Percentiles rank a stretch among this genome's conserved stretches.
phyloP scores from a whole-genome alignment of 2,888 invertebrate genomes.

The Patella depressa region DNA sequence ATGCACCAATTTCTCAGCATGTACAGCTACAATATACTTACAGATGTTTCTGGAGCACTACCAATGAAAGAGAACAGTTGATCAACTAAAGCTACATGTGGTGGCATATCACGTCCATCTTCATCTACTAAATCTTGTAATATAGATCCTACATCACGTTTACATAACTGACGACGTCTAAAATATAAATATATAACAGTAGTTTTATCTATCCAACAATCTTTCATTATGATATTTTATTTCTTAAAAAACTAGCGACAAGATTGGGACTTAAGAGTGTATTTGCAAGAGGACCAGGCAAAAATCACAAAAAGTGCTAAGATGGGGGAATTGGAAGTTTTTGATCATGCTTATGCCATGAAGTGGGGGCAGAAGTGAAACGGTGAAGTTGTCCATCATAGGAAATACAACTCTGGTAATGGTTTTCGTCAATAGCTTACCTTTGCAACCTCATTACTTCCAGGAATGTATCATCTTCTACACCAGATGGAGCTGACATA shows the following conservation, averaged over 20 bases:
- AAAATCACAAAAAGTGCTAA: too few relatives aligned
- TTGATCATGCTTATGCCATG: too few relatives aligned
- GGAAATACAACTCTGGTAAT: too few relatives aligned
- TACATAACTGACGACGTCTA: constrained; percentile 56
- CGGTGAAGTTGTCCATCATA: too few relatives aligned
- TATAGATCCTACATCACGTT: constrained; percentile 53
- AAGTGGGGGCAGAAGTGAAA: too few relatives aligned
- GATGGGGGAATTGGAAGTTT: too few relatives aligned
- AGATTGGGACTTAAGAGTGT: too few relatives aligned
- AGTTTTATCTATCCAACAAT: too few relatives aligned
- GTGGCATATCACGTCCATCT: constrained; percentile 56
- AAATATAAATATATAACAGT: neutral
- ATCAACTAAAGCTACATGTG: constrained; percentile 66
- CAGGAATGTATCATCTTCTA: constrained; percentile 61
- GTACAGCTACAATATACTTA: constrained; percentile 41
- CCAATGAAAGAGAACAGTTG: constrained; percentile 70
- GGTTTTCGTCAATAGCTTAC: constrained; percentile 31
- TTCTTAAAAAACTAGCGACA: too few relatives aligned
- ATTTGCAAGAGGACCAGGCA: too few relatives aligned
- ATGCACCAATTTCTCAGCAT: too few relatives aligned
- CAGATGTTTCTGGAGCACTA: constrained; percentile 68
- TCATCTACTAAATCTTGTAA: constrained; percentile 64
- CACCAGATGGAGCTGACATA: constrained; percentile 64
- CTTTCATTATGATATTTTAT: too few relatives aligned
- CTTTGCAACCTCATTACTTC: constrained; percentile 60